Conservation (phyloP, 23 tunicate genomes). For the Ascidia mentula region DNA sequence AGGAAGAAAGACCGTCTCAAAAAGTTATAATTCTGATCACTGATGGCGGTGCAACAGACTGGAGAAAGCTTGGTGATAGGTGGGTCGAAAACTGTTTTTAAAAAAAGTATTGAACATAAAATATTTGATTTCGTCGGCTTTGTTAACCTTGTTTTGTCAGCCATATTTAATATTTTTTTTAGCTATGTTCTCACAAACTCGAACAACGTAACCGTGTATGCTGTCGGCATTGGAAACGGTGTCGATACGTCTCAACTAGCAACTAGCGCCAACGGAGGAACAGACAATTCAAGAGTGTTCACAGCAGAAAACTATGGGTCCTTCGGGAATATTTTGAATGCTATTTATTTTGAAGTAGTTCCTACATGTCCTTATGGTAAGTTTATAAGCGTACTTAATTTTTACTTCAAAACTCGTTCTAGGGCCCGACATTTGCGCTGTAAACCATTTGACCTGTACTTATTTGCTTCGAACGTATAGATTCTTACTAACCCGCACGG, state of each 20-base stretch:
- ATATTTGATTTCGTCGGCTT: too few relatives aligned
- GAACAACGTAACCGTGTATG: constrained; percentile 2
- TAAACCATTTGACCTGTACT: too few relatives aligned
- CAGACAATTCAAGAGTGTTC: not conserved
- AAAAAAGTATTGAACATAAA: too few relatives aligned
- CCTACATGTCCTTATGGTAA: not conserved
- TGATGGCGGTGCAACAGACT: not conserved
- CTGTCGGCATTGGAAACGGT: not conserved
- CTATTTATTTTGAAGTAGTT: not conserved
- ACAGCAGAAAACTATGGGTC: not conserved
- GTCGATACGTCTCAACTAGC: not conserved
- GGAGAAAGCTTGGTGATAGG: not conserved
- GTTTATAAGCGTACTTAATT: too few relatives aligned
- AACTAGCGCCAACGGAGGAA: not conserved
- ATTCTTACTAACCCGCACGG: too few relatives aligned
- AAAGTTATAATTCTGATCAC: not conserved
- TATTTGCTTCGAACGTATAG: too few relatives aligned
- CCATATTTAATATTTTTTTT: too few relatives aligned
- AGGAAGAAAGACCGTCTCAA: not conserved
- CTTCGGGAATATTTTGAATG: not conserved
- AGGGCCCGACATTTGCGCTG: too few relatives aligned
- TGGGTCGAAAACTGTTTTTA: too few relatives aligned
- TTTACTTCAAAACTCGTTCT: too few relatives aligned
- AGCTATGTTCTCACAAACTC: not conserved
- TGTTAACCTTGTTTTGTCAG: not conserved